These are phyloP conservation scores for Oncorhynchus tshawytscha DNA, from an alignment of 2,113 vertebrate species.

Conservation along the genomic window DNA sequence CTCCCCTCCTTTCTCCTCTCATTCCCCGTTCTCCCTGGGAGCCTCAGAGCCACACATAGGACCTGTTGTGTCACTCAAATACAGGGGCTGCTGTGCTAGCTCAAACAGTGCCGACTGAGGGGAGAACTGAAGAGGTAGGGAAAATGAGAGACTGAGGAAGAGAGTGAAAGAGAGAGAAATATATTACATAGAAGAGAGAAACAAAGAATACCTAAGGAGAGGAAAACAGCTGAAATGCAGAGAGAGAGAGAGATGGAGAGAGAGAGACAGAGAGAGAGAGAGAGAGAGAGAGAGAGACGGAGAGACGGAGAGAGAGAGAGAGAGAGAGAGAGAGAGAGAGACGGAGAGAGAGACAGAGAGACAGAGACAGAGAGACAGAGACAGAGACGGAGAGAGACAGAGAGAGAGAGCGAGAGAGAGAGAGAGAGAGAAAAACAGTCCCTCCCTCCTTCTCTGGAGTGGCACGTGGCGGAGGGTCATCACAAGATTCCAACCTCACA, in stretches of 20 bases:
- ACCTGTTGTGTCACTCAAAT: slow-evolving; percentile 49
- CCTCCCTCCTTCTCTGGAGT: neutral
- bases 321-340: no score
- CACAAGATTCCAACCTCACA: slow-evolving; percentile 49
- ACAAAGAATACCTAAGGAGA: neutral
- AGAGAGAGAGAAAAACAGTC: neutral
- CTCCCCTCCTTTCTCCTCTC: slow-evolving; percentile 18
- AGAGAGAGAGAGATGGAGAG: neutral
- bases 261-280: neutral
- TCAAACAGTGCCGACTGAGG: neutral
- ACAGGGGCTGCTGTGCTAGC: slow-evolving; percentile 12
- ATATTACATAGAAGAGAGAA: no score
- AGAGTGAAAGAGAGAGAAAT: neutral
- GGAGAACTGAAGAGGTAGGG: neutral
- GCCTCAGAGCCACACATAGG: slow-evolving; percentile 56
- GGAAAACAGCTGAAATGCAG: no score
- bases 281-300: neutral
- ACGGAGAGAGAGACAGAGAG: no score
- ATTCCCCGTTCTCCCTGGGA: slow-evolving; percentile 11
- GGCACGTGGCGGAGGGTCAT: slow-evolving; percentile 8
- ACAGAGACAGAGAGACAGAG: neutral
- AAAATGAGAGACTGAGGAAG: slow-evolving; percentile 2
- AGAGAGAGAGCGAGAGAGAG: neutral
- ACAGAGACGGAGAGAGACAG: accelerated
- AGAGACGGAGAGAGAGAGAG: neutral